Percentiles rank a stretch among this genome's conserved stretches.
These are phyloP conservation scores for Polylopha cassiicola DNA, from an alignment of 2,888 invertebrate genomes.

Conservation along the genomic window DNA sequence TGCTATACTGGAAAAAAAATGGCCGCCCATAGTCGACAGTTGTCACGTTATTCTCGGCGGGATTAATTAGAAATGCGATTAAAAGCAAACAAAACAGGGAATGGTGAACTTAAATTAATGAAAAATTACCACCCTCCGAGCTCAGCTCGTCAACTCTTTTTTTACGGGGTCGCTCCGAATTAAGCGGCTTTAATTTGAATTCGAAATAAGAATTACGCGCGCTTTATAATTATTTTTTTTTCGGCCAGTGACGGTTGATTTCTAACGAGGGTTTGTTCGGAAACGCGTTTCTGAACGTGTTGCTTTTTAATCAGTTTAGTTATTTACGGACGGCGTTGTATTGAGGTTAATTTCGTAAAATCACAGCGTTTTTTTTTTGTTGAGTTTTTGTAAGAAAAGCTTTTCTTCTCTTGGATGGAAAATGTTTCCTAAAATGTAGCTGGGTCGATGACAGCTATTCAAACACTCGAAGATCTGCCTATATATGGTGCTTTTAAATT, in stretches of 20 bases:
- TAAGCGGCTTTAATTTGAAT: slow-evolving; percentile 79
- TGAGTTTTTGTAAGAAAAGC: no score
- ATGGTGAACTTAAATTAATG: slow-evolving; percentile 78
- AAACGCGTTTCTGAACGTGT: slow-evolving; percentile 37
- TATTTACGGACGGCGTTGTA: no score
- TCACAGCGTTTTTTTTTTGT: no score
- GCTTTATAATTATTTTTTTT: slow-evolving; percentile 75
- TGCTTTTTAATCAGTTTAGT: slow-evolving; percentile 21
- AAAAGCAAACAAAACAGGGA: slow-evolving; percentile 78
- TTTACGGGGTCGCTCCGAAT: slow-evolving; percentile 76
- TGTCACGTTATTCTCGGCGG: slow-evolving; percentile 78
- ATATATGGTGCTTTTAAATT: no score
- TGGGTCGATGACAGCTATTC: no score
- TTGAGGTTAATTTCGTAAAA: no score
- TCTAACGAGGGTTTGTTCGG: slow-evolving; percentile 59
- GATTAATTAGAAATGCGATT: slow-evolving; percentile 78
- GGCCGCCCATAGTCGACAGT: slow-evolving; percentile 74
- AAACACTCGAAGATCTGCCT: no score
- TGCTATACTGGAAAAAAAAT: slow-evolving; percentile 73
- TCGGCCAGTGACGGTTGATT: slow-evolving; percentile 65
- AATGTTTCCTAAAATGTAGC: no score
- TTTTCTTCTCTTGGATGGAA: no score
- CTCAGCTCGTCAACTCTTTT: slow-evolving; percentile 77
- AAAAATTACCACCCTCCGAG: slow-evolving; percentile 78
- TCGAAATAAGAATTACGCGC: slow-evolving; percentile 78